Evolutionary conservation across 1,140 invertebrate species (phyloP).

Genomic region (Diuraphis noxia): DNA sequence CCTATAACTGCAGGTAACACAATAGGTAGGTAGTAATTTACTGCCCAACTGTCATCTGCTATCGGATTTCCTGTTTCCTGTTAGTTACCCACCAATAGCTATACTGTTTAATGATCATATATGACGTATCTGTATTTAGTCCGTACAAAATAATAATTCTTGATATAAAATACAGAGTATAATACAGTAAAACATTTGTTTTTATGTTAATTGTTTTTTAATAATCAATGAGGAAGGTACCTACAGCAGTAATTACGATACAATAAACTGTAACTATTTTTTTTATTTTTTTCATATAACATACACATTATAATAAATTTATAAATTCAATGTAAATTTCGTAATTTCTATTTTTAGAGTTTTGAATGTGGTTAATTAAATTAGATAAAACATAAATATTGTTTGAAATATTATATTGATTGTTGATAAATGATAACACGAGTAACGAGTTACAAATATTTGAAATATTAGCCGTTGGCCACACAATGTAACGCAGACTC

Average conservation of each 20-base stretch:
- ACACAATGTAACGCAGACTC: no score
- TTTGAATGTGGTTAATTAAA: background rate
- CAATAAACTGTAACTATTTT: background rate
- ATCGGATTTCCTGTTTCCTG: slow-evolving; percentile 53
- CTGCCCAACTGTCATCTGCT: slow-evolving; percentile 47
- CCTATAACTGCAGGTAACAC: slow-evolving; percentile 14
- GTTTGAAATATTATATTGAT: no score
- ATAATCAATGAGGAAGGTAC: background rate
- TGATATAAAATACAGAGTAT: background rate
- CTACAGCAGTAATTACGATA: background rate
- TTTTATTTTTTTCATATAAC: no score
- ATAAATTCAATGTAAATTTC: background rate
- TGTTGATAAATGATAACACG: no score
- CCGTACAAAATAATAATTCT: background rate
- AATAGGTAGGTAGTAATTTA: slow-evolving; percentile 43
- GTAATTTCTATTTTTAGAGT: background rate
- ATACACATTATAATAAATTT: no score
- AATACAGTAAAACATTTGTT: background rate
- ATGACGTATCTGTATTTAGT: background rate
- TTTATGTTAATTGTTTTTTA: background rate
- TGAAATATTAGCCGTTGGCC: no score
- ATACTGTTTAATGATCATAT: background rate
- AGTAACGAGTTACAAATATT: no score
- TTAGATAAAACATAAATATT: background rate
- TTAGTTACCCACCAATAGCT: background rate